Base-by-base conservation (phyloP, 2,113 vertebrate genomes). In the Vulpes lagopus region DNA sequence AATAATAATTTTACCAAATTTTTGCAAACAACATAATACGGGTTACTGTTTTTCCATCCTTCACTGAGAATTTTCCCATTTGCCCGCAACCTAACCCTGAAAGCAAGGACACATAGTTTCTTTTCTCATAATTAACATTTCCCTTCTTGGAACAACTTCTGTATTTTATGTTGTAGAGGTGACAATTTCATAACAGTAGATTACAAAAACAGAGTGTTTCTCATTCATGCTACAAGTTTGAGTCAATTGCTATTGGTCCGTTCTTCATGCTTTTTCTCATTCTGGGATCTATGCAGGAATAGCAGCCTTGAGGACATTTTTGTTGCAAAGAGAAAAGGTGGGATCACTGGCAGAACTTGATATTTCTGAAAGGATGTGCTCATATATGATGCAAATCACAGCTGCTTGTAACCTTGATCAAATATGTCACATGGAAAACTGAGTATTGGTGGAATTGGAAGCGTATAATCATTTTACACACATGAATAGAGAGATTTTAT, bases 401-500 rank as follows among this genome's bases (percentile, higher is more conserved):
- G 2, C 5, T 55, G 14, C 12, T 60, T 22, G 32, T 73, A 43
- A 15, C 19, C 55, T 82, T 22, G 12, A n/a, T 5, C 32, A 74
- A 60, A 55, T 20, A 8, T 0, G 0, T 27, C 80, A 15, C 27
- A 9, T 57, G n/a, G 8, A n/a, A 60, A 93, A 23, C 0, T 0
- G 1, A 53, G 0, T 9, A 25, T 38, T 57, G 30, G 2, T 43
- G 16, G 30, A 78, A 12, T 22, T 59, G n/a, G 20, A 20, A 85
- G 57, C 53, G 7, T 8, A 30, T 43, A 81, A 11, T 16, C 0
- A 4, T 27, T 19, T 57, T 55, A 49, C 12, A 82, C 8, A 10
- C 19, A 38, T 49, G 38, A 38, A n/a, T 4, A 38, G 8, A 76
- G 27, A 25, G 71, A 65, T 30, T 38, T 0, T 8, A 30, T 76